Conservation (phyloP, 2,888 invertebrate genomes). For the Chymomyza caudatula region DNA sequence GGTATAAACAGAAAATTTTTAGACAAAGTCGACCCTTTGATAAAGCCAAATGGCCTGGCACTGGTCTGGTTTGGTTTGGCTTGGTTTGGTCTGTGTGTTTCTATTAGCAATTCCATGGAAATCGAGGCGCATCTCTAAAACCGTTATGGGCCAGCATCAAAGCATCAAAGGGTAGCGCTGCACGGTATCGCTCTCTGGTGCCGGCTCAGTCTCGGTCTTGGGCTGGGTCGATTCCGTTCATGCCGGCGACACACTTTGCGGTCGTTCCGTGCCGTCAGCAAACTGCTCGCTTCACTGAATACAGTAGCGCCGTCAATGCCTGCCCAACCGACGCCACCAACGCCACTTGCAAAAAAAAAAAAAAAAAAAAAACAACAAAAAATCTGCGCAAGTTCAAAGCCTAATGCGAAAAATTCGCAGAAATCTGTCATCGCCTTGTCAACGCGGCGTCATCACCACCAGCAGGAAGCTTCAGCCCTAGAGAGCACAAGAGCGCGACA, state of each 20-base stretch:
- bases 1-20: conserved; percentile 15
- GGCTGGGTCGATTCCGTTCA: background rate
- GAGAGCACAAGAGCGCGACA: conserved; percentile 23
- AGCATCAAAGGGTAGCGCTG: background rate
- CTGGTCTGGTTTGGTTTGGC: background rate
- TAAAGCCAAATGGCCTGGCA: conserved; percentile 30
- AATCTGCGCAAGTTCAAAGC: conserved; percentile 67
- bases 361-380: conserved; percentile 27
- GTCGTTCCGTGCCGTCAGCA: conserved; percentile 58
- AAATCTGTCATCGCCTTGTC: conserved; percentile 76
- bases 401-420: conserved; percentile 74
- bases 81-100: conserved; percentile 37
- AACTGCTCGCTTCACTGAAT: conserved; percentile 66
- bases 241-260: conserved; percentile 50
- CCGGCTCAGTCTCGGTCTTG: background rate
- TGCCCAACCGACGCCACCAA: conserved; percentile 20
- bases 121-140: conserved; percentile 62
- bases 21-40: conserved; percentile 67
- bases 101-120: conserved; percentile 67
- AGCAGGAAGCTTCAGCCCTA: conserved; percentile 48
- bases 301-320: conserved; percentile 70
- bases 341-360: conserved; percentile 28
- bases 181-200: background rate
- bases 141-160: conserved; percentile 50
- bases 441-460: conserved; percentile 59